Base-by-base conservation (phyloP, 2,888 invertebrate species). In the Lordiphosa fenestrarum region DNA sequence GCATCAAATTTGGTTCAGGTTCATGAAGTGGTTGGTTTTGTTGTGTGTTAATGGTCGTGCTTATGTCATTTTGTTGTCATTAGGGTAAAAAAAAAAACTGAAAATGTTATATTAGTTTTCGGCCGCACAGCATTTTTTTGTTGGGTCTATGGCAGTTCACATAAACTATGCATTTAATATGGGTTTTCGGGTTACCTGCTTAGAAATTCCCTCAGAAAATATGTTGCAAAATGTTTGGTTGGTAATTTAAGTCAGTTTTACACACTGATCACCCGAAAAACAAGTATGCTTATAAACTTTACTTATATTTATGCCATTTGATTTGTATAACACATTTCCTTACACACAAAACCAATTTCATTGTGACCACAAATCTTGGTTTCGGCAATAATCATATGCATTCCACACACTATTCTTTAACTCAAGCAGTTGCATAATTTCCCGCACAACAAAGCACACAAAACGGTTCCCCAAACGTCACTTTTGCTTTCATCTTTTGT, bases 401-500 rank as follows among this genome's bases (percentile, higher is more conserved):
- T 60, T 53, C 60, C 62, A 21, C 52, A 52, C 13, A 6, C 60
- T 53, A 60, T 60, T 60, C 60, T 60, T 60, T 35, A 51, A 59
- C 44, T 59, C n/a, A 6, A 6, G 13, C 12, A n/a, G 30, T 60
- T 60, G 21, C 60, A 36, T 60, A 60, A 60, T 9, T 9, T 30
- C 10, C 30, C 30, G 52, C n/a, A 15, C 19, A 25, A 46, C 19
- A 10, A 52, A 23, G 37, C 61, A 42, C 25, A 13, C 62, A 42
- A 59, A 60, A 60, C 52, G 63, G 62, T 53, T 44, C 44, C 63
- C 35, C 42, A 68, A 84, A 59, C 71, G 77, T 84, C 84, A 78
- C 78, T 84, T 67, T 78, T 78, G 84, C 84, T 78, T 78, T 78
- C 82, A 64, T 78, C 78, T 77, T 69, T 76, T 76, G 75, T 78